Evolutionary conservation across 2,888 invertebrate species (phyloP).

Genomic region (Halocaridina rubra): DNA sequence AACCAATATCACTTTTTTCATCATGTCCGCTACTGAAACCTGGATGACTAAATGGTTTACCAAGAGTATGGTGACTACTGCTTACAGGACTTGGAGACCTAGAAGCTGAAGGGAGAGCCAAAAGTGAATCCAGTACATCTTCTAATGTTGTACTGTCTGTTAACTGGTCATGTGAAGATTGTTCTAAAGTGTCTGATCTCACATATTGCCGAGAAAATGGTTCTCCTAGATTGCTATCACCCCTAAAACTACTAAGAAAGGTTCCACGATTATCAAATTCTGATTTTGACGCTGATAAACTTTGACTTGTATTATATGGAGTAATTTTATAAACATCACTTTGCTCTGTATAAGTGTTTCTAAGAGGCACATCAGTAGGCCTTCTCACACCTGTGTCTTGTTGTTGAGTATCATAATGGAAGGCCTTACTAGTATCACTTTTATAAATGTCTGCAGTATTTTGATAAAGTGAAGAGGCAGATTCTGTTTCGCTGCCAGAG

Average conservation of each 20-base stretch:
- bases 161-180: not conserved
- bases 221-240: not conserved
- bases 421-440: not conserved
- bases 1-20: not conserved
- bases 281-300: not conserved
- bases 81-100: slow-evolving; percentile 78
- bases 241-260: not conserved
- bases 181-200: not conserved
- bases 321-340: not conserved
- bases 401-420: not conserved
- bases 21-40: slow-evolving; percentile 6
- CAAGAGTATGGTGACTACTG: slow-evolving; percentile 14
- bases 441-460: not conserved
- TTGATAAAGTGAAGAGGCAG: not conserved
- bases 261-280: not conserved
- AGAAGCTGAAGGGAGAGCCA: slow-evolving; percentile 83
- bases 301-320: not conserved
- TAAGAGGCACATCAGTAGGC: not conserved
- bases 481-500: not conserved
- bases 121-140: slow-evolving; percentile 91
- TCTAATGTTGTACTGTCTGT: slow-evolving; percentile 81
- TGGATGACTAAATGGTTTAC: slow-evolving; percentile 28
- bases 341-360: not conserved
- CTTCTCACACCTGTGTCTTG: not conserved
- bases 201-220: not conserved